Base-by-base conservation (phyloP, 2,888 invertebrate species). In the Cerceris ruficornis region DNA sequence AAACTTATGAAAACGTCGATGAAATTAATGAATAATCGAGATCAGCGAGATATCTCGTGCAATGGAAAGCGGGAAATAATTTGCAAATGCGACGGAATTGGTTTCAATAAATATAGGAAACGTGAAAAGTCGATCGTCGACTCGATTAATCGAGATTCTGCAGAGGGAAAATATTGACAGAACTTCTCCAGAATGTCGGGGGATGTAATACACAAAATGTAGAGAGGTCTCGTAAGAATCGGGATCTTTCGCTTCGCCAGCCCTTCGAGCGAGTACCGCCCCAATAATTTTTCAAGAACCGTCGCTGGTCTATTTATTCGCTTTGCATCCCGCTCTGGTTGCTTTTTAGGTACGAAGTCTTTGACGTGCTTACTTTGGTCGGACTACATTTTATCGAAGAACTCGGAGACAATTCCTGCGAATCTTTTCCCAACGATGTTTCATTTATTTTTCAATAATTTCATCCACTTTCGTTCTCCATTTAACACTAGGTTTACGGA, bases 241-340 rank as follows among this genome's bases (percentile, higher is more conserved):
- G n/a, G 41, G 59, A 70, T 6, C 13, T 69, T 57, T 9, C 65
- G 60, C 65, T 55, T 28, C 14, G 49, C 46, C 50, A 57, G 6
- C 50, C 59, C 39, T 61, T 39, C 55, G 13, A 67, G 61, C 17
- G 15, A 15, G 42, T 14, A 41, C 43, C 69, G 61, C 58, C n/a
- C 69, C 43, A 46, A 58, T 68, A 69, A 69, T 39, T 69, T 50
- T 54, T 73, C 42, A 49, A 61, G 67, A 68, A 55, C 46, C 41
- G 15, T 13, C 50, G 17, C 13, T 49, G 11, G 39, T 28, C 0
- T 14, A 46, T 46, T 50, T 42, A 43, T 14, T 6, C n/a, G n/a
- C 50, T 7, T 6, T 50, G 17, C 43, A n/a, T 41, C 43, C 17
- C 67, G 57, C 39, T 55, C 62, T n/a, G 52, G 52, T 67, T 67